Conservation (phyloP, 1,140 invertebrate species). For the Drosophila fuyamai region DNA sequence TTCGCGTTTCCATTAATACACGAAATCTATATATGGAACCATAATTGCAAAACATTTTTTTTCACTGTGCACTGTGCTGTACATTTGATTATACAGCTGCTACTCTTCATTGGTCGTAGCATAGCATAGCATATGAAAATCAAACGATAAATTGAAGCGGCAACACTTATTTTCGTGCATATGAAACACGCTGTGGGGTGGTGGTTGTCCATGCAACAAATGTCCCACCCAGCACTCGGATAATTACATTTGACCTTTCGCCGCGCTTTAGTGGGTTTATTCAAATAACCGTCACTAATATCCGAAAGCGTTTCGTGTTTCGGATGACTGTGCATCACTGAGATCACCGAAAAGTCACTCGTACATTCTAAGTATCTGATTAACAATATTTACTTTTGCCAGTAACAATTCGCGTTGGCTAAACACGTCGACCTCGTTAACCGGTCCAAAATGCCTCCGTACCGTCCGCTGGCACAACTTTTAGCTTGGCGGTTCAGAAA, state of each 20-base stretch:
- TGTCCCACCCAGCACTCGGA: slow-evolving; percentile 21
- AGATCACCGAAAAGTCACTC: slow-evolving; percentile 22
- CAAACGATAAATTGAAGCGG: slow-evolving; percentile 36
- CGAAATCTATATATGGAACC: neutral
- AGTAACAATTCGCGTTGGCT: slow-evolving; percentile 41
- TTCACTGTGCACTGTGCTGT: slow-evolving; percentile 19
- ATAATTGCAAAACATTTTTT: slow-evolving; percentile 1
- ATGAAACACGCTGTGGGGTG: slow-evolving; percentile 5
- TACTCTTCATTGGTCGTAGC: slow-evolving; percentile 32
- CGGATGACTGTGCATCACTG: slow-evolving; percentile 29
- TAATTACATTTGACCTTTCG: slow-evolving; percentile 57
- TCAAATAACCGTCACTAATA: slow-evolving; percentile 6
- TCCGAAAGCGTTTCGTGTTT: slow-evolving; percentile 12
- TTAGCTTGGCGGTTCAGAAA: slow-evolving; percentile 36
- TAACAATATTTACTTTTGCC: slow-evolving; percentile 43
- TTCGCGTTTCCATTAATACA: too few relatives aligned
- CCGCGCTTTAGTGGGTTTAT: slow-evolving; percentile 12
- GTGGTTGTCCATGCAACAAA: slow-evolving; percentile 32
- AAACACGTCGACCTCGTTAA: slow-evolving; percentile 59
- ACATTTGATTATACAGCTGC: slow-evolving; percentile 40
- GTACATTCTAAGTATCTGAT: slow-evolving; percentile 13
- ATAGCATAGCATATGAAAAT: slow-evolving; percentile 58
- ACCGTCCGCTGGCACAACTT: slow-evolving; percentile 29
- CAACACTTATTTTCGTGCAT: slow-evolving; percentile 31
- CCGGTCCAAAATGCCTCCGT: slow-evolving; percentile 36